phyloP scores from a whole-genome alignment of 2,888 invertebrate species.

The Julus scanicus region DNA sequence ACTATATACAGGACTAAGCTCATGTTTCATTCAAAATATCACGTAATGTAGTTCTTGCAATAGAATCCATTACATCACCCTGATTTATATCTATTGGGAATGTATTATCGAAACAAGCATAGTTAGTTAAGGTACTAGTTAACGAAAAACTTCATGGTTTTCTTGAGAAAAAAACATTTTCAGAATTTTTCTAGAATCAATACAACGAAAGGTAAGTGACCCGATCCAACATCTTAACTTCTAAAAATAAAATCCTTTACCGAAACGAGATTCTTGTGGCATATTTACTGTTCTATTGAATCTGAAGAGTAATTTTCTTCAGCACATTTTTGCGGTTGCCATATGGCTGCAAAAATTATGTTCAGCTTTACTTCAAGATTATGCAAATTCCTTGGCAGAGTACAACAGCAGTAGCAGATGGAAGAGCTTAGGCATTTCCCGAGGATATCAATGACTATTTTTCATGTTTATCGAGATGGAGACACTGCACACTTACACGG shows the following conservation, averaged over 20 bases:
- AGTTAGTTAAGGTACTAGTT: too few relatives aligned
- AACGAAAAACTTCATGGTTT: too few relatives aligned
- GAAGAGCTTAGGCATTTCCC: background rate
- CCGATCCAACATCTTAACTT: background rate
- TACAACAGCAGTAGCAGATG: background rate
- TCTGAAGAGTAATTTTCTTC: background rate
- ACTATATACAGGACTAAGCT: background rate
- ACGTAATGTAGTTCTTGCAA: background rate
- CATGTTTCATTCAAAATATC: background rate
- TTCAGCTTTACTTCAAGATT: background rate
- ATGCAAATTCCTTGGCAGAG: background rate
- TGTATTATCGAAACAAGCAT: too few relatives aligned
- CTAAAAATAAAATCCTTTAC: background rate
- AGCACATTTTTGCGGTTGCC: constrained; percentile 18
- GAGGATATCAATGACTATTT: constrained; percentile 32
- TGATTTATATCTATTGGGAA: too few relatives aligned
- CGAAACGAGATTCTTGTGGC: constrained; percentile 21
- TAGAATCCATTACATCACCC: background rate
- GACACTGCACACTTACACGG: constrained; percentile 21
- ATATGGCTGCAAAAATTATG: constrained; percentile 15
- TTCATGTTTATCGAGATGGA: constrained; percentile 39
- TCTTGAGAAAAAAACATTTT: too few relatives aligned
- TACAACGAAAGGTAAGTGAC: constrained; percentile 30
- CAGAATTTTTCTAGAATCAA: background rate
- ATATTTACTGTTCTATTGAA: background rate